Conservation (phyloP, 2,113 vertebrate species). For the Macaca nemestrina region DNA sequence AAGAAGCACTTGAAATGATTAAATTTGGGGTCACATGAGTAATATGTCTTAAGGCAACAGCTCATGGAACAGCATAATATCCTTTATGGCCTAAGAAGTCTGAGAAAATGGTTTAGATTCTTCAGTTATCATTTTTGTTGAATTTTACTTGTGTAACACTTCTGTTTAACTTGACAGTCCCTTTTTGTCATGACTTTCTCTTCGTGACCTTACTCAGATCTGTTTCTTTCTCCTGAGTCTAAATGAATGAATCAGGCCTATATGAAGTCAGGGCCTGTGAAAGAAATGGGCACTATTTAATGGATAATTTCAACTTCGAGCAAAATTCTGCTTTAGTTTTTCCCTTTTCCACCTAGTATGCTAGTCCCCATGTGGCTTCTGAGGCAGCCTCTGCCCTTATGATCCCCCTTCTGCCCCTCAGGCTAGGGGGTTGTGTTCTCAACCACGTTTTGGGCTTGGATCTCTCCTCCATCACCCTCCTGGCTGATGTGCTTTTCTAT, state of each 20-base stretch:
- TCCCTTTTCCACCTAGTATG: background rate
- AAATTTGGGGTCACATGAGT: background rate
- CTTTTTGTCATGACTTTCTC: background rate
- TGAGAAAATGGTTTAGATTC: background rate
- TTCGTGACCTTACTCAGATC: background rate
- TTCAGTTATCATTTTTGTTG: background rate
- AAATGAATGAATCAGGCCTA: slow-evolving; percentile 23
- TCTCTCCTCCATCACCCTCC: background rate
- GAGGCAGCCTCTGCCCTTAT: background rate
- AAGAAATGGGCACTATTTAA: slow-evolving; percentile 30
- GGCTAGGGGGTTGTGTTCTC: background rate
- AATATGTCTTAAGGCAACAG: background rate
- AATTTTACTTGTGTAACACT: too few relatives aligned
- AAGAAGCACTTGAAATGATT: background rate
- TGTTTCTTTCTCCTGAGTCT: background rate
- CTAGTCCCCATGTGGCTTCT: background rate
- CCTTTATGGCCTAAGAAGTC: background rate
- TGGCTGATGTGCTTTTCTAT: background rate
- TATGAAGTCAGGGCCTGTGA: background rate
- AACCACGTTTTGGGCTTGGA: background rate
- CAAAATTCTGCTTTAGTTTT: background rate
- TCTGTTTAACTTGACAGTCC: background rate
- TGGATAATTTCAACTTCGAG: slow-evolving; percentile 47
- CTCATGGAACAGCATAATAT: background rate
- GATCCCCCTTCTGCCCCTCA: background rate